Evolutionary conservation across 2,888 invertebrate genomes (phyloP).

Genomic region (Oscheius myriophilus): DNA sequence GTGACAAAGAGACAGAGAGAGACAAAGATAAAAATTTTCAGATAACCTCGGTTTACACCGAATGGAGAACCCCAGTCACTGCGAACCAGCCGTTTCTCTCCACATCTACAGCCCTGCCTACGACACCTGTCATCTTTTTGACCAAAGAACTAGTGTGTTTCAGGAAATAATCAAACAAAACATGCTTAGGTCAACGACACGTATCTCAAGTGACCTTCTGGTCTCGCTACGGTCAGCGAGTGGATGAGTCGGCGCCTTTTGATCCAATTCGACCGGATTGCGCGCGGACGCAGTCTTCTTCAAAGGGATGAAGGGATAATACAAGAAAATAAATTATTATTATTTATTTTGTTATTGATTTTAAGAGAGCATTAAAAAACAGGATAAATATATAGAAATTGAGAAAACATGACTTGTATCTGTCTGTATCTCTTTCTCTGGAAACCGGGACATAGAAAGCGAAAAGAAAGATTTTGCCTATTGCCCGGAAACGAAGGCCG

Average conservation of each 20-base stretch:
- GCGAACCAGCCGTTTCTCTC: conserved; percentile 86
- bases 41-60: conserved; percentile 93
- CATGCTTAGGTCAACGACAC: conserved; percentile 28
- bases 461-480: too few relatives aligned
- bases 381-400: too few relatives aligned
- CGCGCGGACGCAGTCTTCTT: background rate
- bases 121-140: conserved; percentile 85
- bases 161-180: background rate
- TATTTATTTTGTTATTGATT: too few relatives aligned
- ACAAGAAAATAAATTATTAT: too few relatives aligned
- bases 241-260: conserved; percentile 13
- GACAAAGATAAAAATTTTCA: too few relatives aligned
- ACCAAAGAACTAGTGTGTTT: conserved; percentile 82
- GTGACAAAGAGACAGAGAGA: background rate
- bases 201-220: conserved; percentile 85
- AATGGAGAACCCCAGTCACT: conserved; percentile 90
- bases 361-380: too few relatives aligned
- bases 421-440: too few relatives aligned
- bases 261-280: conserved; percentile 24
- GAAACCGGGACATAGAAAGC: too few relatives aligned
- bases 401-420: too few relatives aligned
- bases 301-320: too few relatives aligned
- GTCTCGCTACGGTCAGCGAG: conserved; percentile 82
- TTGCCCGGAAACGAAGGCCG: too few relatives aligned
- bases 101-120: conserved; percentile 96